phyloP scores from a whole-genome alignment of 2,888 invertebrate species.

The Mimumesa dahlbomi region DNA sequence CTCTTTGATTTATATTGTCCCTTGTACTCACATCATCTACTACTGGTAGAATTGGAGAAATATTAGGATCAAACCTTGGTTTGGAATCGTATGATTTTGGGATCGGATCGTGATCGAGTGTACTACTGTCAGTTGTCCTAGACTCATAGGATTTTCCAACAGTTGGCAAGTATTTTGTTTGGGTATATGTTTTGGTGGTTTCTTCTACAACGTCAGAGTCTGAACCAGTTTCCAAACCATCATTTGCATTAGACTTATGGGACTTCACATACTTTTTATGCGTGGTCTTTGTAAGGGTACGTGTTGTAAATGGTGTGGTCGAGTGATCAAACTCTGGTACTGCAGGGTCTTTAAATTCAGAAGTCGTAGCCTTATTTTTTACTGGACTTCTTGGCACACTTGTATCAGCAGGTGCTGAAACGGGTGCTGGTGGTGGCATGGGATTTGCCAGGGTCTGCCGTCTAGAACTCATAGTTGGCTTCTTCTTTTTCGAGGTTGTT shows the following conservation, averaged over 20 bases:
- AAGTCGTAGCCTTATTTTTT: slow-evolving; percentile 66
- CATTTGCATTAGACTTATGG: slow-evolving; percentile 78
- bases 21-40: slow-evolving; percentile 60
- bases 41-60: slow-evolving; percentile 67
- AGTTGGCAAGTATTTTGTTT: slow-evolving; percentile 59
- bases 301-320: slow-evolving; percentile 56
- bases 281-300: slow-evolving; percentile 58
- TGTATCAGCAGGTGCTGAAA: slow-evolving; percentile 30
- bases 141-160: slow-evolving; percentile 57
- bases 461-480: slow-evolving; percentile 80
- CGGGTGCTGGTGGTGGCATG: slow-evolving; percentile 76
- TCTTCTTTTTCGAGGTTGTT: slow-evolving; percentile 80
- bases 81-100: slow-evolving; percentile 62
- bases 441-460: slow-evolving; percentile 79
- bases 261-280: slow-evolving; percentile 67
- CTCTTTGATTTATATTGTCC: slow-evolving; percentile 64
- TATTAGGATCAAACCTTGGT: slow-evolving; percentile 66
- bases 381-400: slow-evolving; percentile 62
- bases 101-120: slow-evolving; percentile 52
- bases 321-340: slow-evolving; percentile 56
- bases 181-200: slow-evolving; percentile 43
- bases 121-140: slow-evolving; percentile 42
- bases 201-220: slow-evolving; percentile 84
- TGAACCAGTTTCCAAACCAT: slow-evolving; percentile 87
- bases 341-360: slow-evolving; percentile 64